Conservation (phyloP, 64 coral and sea anemone species). For the Montipora efflorescens region DNA sequence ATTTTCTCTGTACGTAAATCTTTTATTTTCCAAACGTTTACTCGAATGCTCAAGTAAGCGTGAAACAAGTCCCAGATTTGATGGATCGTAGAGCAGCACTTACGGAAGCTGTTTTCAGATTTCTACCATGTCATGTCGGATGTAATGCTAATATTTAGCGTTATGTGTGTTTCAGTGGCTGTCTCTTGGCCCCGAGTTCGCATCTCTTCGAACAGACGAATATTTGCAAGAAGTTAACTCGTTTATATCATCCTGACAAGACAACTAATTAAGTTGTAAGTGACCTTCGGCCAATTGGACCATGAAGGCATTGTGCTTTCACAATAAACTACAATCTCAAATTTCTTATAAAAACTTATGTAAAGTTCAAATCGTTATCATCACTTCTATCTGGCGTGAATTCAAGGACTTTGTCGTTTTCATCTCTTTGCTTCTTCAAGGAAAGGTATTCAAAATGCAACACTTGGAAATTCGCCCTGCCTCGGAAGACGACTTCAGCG, state of each 20-base stretch:
- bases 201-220: conserved; percentile 1
- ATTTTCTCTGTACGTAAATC: neutral
- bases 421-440: neutral
- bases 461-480: conserved; percentile 18
- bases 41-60: conserved; percentile 5
- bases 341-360: conserved; percentile 35
- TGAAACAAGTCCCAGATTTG: neutral
- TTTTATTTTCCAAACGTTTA: neutral
- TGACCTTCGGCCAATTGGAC: conserved; percentile 31
- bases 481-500: neutral
- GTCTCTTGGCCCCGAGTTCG: neutral
- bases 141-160: neutral
- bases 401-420: neutral
- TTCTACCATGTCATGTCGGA: neutral
- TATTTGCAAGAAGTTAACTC: conserved; percentile 6
- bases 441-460: neutral
- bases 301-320: neutral
- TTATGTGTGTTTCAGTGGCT: neutral
- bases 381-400: neutral
- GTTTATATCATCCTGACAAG: conserved; percentile 9
- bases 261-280: conserved; percentile 31
- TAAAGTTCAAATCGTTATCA: conserved; percentile 25
- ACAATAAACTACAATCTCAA: conserved; percentile 8
- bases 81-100: neutral
- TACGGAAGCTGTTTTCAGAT: neutral